Evolutionary conservation across 2,797 vertebrate species (phyloP), one percentile per base, ranked within the genome.

Genomic region (Merluccius polli): DNA sequence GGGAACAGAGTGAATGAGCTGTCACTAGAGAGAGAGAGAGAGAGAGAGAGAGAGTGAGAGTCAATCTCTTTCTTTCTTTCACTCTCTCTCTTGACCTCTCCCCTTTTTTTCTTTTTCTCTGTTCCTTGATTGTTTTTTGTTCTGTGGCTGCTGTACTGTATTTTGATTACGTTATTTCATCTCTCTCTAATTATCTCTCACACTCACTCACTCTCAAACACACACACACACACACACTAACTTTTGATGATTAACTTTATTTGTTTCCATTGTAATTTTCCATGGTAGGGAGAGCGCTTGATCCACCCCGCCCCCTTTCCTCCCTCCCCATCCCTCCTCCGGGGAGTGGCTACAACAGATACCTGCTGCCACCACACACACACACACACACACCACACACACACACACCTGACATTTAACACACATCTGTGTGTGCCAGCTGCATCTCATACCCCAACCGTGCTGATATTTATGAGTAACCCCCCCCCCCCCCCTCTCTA

Each of bases 1-100:
- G 89, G 90, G 82, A 91, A 91, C 87, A 5, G 75, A 81, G 75
- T 70, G 81, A 82, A 79, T 77, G 79, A 85, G 86, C 48, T 30
- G 13, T 89, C 83, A 83, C 73, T 38, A 75, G 59, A 44, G 41
- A 2, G 41, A 15, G 12, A 38, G 33, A 35, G 33, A 35, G 33
- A 35, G 33, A 35, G 33, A 35, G 33, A 35, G 33, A 35, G 33
- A 35, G 33, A 35, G 33, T 3, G 33, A 35, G 33, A 35, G 33
- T n/a, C n/a, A n/a, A n/a, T 78, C 75, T 33, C 13, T 63, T 65
- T 77, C 38, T 52, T 33, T 70, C 27, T 21, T 3, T 52, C 44
- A 2, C 44, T 52, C 44, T 52, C 12, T 52, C 44, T 52, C 16
- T 59, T 24, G 4, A 2, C 9, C 52, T 59, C 52, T 38, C 41